Percentiles rank a stretch among this genome's conserved stretches.
Evolutionary conservation across 2,888 invertebrate species (phyloP).

Genomic region (Fragum whitleyi): DNA sequence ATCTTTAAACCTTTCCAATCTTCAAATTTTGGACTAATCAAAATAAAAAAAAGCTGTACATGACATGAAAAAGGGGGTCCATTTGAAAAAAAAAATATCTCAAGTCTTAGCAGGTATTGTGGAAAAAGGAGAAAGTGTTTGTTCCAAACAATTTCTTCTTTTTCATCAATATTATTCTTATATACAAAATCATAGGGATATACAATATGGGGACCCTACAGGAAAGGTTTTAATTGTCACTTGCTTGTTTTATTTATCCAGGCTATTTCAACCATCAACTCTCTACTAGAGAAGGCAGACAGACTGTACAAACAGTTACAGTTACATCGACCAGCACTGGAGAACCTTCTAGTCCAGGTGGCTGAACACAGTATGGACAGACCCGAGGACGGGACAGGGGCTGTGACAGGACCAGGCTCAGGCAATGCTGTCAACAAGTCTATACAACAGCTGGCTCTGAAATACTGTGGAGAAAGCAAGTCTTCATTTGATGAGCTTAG

Average conservation of each 20-base stretch:
- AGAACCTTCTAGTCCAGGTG: conserved; percentile 93
- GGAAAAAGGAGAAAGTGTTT: too few species aligned
- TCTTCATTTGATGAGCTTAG: conserved; percentile 97
- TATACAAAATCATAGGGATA: too few species aligned
- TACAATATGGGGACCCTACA: too few species aligned
- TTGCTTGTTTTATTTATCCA: conserved; percentile 83
- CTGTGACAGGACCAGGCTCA: conserved; percentile 66
- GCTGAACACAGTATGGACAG: conserved; percentile 89
- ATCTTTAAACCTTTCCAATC: too few species aligned
- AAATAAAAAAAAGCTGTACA: too few species aligned
- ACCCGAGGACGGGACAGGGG: conserved; percentile 65
- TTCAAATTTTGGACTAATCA: too few species aligned
- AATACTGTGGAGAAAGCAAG: conserved; percentile 97
- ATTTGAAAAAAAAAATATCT: too few species aligned
- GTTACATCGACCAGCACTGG: conserved; percentile 95
- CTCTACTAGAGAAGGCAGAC: conserved; percentile 96
- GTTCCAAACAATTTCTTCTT: too few species aligned
- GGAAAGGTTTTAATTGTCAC: too few species aligned
- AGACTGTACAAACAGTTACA: conserved; percentile 96
- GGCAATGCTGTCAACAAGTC: conserved; percentile 91
- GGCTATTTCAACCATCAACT: conserved; percentile 95
- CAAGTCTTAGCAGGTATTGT: too few species aligned
- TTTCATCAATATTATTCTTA: too few species aligned
- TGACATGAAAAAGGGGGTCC: too few species aligned
- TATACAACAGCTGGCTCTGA: conserved; percentile 96